Base-by-base conservation (phyloP, 2,113 vertebrate species). In the Aplodontia rufa region DNA sequence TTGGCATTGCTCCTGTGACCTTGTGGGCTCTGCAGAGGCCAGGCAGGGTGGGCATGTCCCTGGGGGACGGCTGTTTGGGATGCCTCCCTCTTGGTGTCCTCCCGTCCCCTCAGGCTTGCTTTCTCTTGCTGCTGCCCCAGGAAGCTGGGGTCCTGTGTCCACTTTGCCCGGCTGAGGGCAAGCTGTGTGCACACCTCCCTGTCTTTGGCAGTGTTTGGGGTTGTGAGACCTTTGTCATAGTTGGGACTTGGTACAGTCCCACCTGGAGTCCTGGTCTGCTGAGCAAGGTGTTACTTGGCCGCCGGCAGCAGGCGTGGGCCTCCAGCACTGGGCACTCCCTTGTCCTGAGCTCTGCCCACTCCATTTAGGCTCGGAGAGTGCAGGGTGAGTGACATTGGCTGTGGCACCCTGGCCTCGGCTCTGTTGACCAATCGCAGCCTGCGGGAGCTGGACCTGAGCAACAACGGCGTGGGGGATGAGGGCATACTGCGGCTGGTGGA, bases 371-470 rank as follows among this genome's bases (percentile, higher is more conserved):
- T 99, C 76, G 98, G 98, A 8, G 98, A 98, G 93, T 98, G 98
- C 0, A 95, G 98, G 0, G 78, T 98, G 95, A 98, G 91, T 0
- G 20, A 98, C 4, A 13, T 24, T 3, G 97, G 97, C 97, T 98
- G 98, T 13, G 24, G 95, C 0, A 83, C 40, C 55, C 96, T 99
- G 0, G 98, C 98, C 49, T 47, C 93, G 0, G 5, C 94, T 74
- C 97, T 99, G 84, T 28, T 60, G 40, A 75, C 87, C 84, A 98
- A 92, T 64, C 96, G 24, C 42, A 97, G 95, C 95, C 98, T 99
- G 35, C 96, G 95, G 0, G 98, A 98, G 90, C 97, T 98, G 93
- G 98, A 99, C 93, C 97, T 98, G 37, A 98, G 98, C 96, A 98
- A 98, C 95, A 99, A 98, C 64, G 8, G 64, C 0, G 75, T 99